Conservation (phyloP, 1,140 invertebrate species). For the Acyrthosiphon pisum region DNA sequence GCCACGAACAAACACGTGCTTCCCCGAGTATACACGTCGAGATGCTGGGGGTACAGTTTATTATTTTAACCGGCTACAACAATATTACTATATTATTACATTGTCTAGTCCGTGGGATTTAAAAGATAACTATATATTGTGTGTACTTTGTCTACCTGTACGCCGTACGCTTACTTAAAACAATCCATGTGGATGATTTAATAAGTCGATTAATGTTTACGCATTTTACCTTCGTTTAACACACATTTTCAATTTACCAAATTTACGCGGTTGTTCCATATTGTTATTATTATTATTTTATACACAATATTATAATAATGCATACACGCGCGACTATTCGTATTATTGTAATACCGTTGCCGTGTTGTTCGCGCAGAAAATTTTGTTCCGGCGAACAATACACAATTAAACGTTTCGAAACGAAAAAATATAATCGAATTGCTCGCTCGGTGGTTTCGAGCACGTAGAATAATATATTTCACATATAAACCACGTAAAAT, state of each 20-base stretch:
- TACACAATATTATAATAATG: too few relatives aligned
- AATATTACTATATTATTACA: not conserved
- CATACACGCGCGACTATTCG: not conserved
- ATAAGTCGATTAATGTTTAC: conserved; percentile 26
- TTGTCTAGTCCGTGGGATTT: not conserved
- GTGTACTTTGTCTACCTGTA: not conserved
- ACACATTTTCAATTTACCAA: not conserved
- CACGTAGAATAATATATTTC: not conserved
- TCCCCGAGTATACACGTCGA: not conserved
- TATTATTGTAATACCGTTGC: not conserved
- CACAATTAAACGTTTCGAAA: not conserved
- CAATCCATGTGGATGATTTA: not conserved
- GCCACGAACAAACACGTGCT: not conserved
- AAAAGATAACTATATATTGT: not conserved
- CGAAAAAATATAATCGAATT: not conserved
- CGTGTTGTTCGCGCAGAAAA: not conserved
- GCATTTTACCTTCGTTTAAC: not conserved
- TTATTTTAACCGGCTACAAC: not conserved
- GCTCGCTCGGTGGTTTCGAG: not conserved
- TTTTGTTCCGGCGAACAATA: not conserved
- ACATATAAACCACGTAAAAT: not conserved
- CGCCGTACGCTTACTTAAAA: not conserved
- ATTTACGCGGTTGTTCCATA: not conserved
- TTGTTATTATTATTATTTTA: too few relatives aligned
- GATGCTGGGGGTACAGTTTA: not conserved